A percentile compares a stretch with the other conserved stretches of the same genome.
These are phyloP conservation scores for Mormoops blainvillei DNA, from an alignment of 2,113 vertebrate species.

Conservation along the genomic window DNA sequence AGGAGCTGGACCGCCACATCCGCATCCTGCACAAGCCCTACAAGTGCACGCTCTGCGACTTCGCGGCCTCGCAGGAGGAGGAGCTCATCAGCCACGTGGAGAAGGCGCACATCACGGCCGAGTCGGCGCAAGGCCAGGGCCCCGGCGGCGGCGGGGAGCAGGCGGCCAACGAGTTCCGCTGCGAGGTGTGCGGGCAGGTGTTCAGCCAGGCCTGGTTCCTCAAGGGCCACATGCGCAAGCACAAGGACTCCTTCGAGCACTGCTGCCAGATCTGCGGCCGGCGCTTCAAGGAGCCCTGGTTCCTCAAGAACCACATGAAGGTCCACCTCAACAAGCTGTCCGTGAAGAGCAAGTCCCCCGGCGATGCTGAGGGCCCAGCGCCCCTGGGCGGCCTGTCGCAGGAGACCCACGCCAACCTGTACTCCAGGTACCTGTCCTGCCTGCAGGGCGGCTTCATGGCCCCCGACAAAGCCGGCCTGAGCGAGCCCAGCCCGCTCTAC, in stretches of 20 bases:
- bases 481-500: slow-evolving; percentile 91
- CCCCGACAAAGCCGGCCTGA: slow-evolving; percentile 90
- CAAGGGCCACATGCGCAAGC: slow-evolving; percentile 99
- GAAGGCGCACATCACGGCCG: slow-evolving; percentile 97
- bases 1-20: slow-evolving; percentile 97
- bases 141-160: slow-evolving; percentile 85
- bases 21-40: slow-evolving; percentile 99
- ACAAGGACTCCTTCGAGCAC: slow-evolving; percentile 99
- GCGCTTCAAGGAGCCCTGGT: slow-evolving; percentile 99
- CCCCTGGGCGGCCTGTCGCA: slow-evolving; percentile 92
- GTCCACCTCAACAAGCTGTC: slow-evolving; percentile 98
- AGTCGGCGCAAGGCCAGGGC: slow-evolving; percentile 92
- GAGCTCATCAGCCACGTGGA: slow-evolving; percentile 98
- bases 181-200: slow-evolving; percentile 96
- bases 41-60: slow-evolving; percentile 98
- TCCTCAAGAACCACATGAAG: slow-evolving; percentile 99
- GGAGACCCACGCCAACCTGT: slow-evolving; percentile 95
- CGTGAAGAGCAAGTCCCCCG: slow-evolving; percentile 93
- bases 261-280: slow-evolving; percentile 98
- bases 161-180: slow-evolving; percentile 92
- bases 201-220: slow-evolving; percentile 99
- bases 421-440: slow-evolving; percentile 96
- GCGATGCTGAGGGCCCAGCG: slow-evolving; percentile 82
- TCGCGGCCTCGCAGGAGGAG: slow-evolving; percentile 96
- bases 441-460: slow-evolving; percentile 95